These are phyloP conservation scores for Gadus macrocephalus DNA, from an alignment of 2,113 vertebrate genomes.

Conservation along the genomic window DNA sequence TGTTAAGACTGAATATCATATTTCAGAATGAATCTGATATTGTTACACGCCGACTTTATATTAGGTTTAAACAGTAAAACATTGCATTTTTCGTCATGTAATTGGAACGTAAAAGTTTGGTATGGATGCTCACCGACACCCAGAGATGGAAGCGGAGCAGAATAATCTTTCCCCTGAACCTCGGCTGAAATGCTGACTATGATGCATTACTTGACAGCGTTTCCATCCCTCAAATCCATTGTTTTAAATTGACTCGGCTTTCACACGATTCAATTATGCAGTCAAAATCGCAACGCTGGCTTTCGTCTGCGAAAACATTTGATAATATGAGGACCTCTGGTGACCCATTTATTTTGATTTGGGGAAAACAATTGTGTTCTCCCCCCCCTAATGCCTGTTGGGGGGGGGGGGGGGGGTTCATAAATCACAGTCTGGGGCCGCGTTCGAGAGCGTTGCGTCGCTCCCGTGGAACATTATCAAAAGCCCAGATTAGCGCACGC, in stretches of 20 bases:
- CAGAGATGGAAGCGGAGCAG: constrained; percentile 49
- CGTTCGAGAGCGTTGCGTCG: constrained; percentile 22
- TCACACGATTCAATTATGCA: constrained; percentile 82
- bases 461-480: too few species aligned
- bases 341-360: constrained; percentile 79
- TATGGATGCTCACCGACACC: constrained; percentile 32
- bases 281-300: constrained; percentile 73
- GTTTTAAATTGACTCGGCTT: constrained; percentile 77
- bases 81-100: too few species aligned
- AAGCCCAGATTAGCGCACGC: constrained; percentile 46
- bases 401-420: constrained; percentile 55
- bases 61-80: too few species aligned
- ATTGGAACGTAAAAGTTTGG: not conserved
- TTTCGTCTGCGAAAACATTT: constrained; percentile 70
- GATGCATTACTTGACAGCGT: constrained; percentile 67
- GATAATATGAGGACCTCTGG: constrained; percentile 76
- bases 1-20: not conserved
- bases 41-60: too few species aligned
- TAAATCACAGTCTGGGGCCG: constrained; percentile 54
- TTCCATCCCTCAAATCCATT: constrained; percentile 76
- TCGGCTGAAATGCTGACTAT: constrained; percentile 55
- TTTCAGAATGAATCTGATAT: not conserved
- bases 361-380: constrained; percentile 67
- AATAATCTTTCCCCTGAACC: constrained; percentile 50
- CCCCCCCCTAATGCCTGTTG: constrained; percentile 65